Evolutionary conservation across 92 coral and sea anemone genomes (phyloP), one percentile per base, ranked within the genome.

Genomic region (Paragorgia papillata): DNA sequence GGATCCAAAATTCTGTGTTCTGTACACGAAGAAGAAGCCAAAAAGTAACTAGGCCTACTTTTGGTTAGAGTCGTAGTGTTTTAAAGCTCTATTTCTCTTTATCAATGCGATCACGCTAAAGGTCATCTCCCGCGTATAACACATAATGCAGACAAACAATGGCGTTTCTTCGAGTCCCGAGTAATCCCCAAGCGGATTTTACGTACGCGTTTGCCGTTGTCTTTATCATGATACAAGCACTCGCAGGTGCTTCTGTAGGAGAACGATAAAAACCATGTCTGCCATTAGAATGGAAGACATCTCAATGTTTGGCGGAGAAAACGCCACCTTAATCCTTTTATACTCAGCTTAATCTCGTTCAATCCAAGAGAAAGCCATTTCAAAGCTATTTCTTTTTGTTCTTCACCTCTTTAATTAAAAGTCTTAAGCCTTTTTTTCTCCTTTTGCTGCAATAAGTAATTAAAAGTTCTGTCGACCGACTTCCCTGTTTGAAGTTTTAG

Each of bases 161-260:
- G n/a, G n/a, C n/a, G n/a, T n/a, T n/a, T n/a, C n/a, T n/a, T n/a
- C n/a, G n/a, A n/a, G n/a, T n/a, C n/a, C n/a, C n/a, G n/a, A n/a
- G n/a, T n/a, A n/a, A n/a, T n/a, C n/a, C n/a, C n/a, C n/a, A n/a
- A n/a, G n/a, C n/a, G n/a, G n/a, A n/a, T n/a, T n/a, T n/a, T n/a
- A n/a, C n/a, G n/a, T n/a, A n/a, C n/a, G n/a, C n/a, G n/a, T n/a
- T n/a, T n/a, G n/a, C n/a, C n/a, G n/a, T n/a, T n/a, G n/a, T n/a
- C n/a, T n/a, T n/a, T n/a, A n/a, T n/a, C n/a, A n/a, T n/a, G n/a
- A n/a, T n/a, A n/a, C n/a, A n/a, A n/a, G n/a, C n/a, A n/a, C n/a
- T n/a, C n/a, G 26, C 75, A 68, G 75, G 75, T 68, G 75, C 75
- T 33, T 46, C 59, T 44, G 30, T 68, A 29, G 50, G 43, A 35